Percentiles rank a stretch among this genome's conserved stretches.
These are phyloP conservation scores for Neotoxoptera formosana DNA, from an alignment of 1,140 invertebrate species.

Conservation along the genomic window DNA sequence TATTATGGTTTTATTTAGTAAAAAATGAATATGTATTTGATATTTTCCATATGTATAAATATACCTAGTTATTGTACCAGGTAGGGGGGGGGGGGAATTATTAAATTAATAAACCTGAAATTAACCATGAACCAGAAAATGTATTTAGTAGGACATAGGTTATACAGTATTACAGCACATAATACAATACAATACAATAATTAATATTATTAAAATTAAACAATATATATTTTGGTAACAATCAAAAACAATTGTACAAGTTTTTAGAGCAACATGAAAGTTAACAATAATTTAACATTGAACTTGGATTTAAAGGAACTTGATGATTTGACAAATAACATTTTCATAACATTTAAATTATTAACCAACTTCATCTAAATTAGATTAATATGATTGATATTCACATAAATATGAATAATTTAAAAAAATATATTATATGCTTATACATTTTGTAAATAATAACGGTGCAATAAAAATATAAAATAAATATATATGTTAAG, in stretches of 20 bases:
- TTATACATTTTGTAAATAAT: neutral
- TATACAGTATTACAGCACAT: neutral
- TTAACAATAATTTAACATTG: neutral
- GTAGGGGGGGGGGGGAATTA: neutral
- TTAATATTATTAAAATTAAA: neutral
- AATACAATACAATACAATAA: constrained; percentile 17
- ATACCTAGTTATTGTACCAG: too few relatives aligned
- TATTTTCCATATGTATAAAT: too few relatives aligned
- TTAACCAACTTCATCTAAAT: neutral
- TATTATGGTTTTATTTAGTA: too few relatives aligned
- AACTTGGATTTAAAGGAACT: neutral
- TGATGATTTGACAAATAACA: neutral
- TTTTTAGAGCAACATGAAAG: neutral
- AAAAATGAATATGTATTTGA: too few relatives aligned
- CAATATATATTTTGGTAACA: neutral
- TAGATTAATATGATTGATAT: neutral
- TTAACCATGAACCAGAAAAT: neutral
- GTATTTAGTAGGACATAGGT: neutral
- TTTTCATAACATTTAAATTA: neutral
- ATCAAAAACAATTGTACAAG: neutral
- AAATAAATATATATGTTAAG: too few relatives aligned
- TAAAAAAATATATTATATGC: neutral
- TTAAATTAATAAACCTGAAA: neutral
- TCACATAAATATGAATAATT: neutral
- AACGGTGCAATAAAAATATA: too few relatives aligned